Percentiles rank a stretch among this genome's conserved stretches.
These are phyloP conservation scores for Tarsius wallacei DNA, from an alignment of 2,797 vertebrate species.

Conservation along the genomic window DNA sequence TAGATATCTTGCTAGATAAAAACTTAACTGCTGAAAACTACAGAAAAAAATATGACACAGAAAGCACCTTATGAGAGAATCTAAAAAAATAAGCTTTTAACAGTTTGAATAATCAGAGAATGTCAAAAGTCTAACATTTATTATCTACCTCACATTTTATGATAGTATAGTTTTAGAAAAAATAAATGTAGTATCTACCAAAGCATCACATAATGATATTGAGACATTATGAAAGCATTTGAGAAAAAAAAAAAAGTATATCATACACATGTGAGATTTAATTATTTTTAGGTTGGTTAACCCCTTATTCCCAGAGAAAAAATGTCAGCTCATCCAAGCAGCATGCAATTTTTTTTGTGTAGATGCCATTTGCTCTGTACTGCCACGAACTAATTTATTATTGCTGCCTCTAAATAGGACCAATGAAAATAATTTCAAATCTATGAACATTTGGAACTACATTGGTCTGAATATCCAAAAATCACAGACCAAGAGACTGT, in stretches of 20 bases:
- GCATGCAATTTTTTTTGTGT: background rate
- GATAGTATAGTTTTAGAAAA: background rate
- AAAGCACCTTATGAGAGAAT: background rate
- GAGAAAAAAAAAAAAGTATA: slow-evolving; percentile 11
- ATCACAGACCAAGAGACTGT: background rate
- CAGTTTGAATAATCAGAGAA: slow-evolving; percentile 52
- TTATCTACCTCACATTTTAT: slow-evolving; percentile 47
- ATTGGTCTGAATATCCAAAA: background rate
- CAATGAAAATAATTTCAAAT: background rate
- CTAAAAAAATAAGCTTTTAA: background rate
- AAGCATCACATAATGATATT: slow-evolving; percentile 6
- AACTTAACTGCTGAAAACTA: slow-evolving; percentile 44
- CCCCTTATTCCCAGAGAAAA: slow-evolving; percentile 22
- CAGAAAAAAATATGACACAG: background rate
- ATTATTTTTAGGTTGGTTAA: slow-evolving; percentile 13
- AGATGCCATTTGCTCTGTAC: background rate
- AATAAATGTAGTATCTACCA: slow-evolving; percentile 10
- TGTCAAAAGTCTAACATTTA: slow-evolving; percentile 30
- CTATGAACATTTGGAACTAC: background rate
- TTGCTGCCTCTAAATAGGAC: background rate
- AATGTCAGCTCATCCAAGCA: background rate
- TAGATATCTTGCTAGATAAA: background rate
- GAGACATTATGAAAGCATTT: slow-evolving; percentile 26
- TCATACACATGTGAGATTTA: background rate
- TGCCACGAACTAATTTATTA: background rate